These are phyloP conservation scores for Heliconius sara DNA, from an alignment of 2,888 invertebrate species.

Conservation along the genomic window DNA sequence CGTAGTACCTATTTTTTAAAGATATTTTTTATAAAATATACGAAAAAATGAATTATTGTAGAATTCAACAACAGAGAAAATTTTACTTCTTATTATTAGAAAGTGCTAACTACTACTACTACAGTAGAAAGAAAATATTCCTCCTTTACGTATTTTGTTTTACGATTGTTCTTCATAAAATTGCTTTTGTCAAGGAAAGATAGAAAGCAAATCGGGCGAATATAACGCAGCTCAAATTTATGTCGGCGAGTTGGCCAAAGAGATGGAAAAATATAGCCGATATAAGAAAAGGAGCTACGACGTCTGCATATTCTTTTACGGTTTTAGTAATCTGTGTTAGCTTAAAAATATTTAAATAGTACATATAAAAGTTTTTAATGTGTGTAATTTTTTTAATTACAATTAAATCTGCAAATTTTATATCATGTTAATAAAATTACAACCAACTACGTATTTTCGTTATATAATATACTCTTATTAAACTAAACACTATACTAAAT, in stretches of 20 bases:
- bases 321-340: not conserved
- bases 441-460: conserved; percentile 2
- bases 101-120: conserved; percentile 13
- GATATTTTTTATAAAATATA: too few relatives aligned
- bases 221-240: conserved; percentile 49
- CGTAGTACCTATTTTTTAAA: too few relatives aligned
- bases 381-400: too few relatives aligned
- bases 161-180: conserved; percentile 56
- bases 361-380: too few relatives aligned
- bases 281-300: conserved; percentile 59
- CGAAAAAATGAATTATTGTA: not conserved
- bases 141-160: conserved; percentile 37
- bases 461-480: conserved; percentile 20
- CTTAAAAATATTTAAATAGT: not conserved
- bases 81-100: not conserved
- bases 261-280: conserved; percentile 65
- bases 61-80: not conserved
- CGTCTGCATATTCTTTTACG: conserved; percentile 25
- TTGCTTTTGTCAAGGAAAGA: conserved; percentile 56
- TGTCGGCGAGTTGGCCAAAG: conserved; percentile 54
- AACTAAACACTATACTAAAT: conserved; percentile 33
- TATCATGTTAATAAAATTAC: not conserved
- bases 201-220: conserved; percentile 56
- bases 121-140: conserved; percentile 15
- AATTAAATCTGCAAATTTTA: not conserved